Conservation (phyloP, 1,140 invertebrate genomes). For the Metaphire vulgaris region DNA sequence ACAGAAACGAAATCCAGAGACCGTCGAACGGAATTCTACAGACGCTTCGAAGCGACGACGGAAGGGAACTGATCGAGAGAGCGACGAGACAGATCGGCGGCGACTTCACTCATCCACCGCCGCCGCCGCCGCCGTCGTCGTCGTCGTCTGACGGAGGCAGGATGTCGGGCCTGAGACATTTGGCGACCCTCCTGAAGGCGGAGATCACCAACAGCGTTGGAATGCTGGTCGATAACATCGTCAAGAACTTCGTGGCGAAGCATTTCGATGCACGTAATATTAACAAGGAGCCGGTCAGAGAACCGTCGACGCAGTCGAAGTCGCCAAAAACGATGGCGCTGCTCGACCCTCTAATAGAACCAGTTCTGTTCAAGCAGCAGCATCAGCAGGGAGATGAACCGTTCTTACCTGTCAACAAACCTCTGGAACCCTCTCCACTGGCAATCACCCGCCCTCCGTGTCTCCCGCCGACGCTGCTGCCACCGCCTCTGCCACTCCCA, state of each 20-base stretch:
- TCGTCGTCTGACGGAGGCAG: conserved; percentile 49
- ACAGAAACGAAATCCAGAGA: background rate
- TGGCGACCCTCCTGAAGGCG: conserved; percentile 79
- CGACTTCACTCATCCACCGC: conserved; percentile 58
- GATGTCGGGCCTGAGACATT: conserved; percentile 63
- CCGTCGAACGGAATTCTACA: conserved; percentile 6
- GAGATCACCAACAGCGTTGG: conserved; percentile 69
- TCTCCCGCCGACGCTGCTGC: conserved; percentile 2
- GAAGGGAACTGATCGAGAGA: conserved; percentile 33
- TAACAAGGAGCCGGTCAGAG: conserved; percentile 22
- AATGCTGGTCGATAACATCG: conserved; percentile 74
- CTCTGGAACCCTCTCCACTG: background rate
- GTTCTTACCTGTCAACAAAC: conserved; percentile 12
- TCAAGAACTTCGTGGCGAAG: conserved; percentile 56
- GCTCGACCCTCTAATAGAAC: background rate
- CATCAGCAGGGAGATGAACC: conserved; percentile 20
- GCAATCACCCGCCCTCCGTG: conserved; percentile 2
- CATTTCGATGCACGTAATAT: conserved; percentile 68
- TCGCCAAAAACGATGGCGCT: conserved; percentile 56
- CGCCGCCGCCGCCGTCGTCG: conserved; percentile 48
- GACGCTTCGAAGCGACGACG: conserved; percentile 28
- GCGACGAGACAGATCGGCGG: conserved; percentile 49
- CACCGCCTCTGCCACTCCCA: conserved; percentile 36
- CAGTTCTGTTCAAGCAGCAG: conserved; percentile 54
- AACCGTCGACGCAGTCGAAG: conserved; percentile 62